Evolutionary conservation across 2,113 vertebrate species (phyloP).

Genomic region (Sapayoa aenigma): DNA sequence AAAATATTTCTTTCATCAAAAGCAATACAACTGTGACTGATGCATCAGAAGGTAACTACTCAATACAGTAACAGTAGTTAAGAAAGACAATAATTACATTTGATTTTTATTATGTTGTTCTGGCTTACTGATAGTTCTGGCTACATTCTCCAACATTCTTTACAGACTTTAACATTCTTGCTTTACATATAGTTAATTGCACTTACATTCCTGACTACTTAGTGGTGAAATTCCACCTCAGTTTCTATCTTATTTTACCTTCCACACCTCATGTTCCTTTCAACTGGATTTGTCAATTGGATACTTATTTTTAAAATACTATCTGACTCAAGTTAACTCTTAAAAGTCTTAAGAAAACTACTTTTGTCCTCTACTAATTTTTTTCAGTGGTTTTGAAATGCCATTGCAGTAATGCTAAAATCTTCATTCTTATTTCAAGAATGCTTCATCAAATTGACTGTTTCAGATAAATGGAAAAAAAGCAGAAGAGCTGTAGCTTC

Average conservation of each 20-base stretch:
- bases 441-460: not conserved
- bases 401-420: not conserved
- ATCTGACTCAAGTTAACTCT: not conserved
- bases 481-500: not conserved
- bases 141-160: no score
- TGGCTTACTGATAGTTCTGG: not conserved
- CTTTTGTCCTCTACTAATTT: not conserved
- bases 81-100: not conserved
- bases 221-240: not conserved
- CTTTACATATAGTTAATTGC: not conserved
- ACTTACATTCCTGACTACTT: not conserved
- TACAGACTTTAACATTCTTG: not conserved
- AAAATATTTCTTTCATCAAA: not conserved
- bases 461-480: not conserved
- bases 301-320: not conserved
- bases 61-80: not conserved
- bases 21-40: not conserved
- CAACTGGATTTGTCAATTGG: not conserved
- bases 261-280: not conserved
- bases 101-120: not conserved
- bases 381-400: not conserved
- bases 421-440: not conserved
- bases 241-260: not conserved
- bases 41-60: not conserved
- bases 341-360: not conserved